These are phyloP conservation scores for Phenganax marumi DNA, from an alignment of 92 coral and sea anemone genomes.

Conservation along the genomic window DNA sequence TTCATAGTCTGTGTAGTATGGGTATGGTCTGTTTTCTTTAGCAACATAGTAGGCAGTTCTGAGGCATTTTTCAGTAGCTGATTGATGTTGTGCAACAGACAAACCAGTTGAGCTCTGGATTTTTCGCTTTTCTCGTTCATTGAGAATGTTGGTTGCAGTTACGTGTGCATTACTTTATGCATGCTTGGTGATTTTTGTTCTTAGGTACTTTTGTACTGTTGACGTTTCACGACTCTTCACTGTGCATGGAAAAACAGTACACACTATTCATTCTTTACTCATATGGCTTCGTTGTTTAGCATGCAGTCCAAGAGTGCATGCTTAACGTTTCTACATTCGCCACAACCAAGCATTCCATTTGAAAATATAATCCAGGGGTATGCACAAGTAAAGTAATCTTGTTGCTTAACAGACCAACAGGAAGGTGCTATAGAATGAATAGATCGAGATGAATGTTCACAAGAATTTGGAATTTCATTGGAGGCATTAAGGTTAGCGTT, in stretches of 20 bases:
- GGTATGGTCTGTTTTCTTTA: conserved; percentile 35
- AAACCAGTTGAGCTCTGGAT: conserved; percentile 30
- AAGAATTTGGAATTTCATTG: conserved; percentile 27
- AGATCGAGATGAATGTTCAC: conserved; percentile 14
- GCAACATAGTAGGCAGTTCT: conserved; percentile 30
- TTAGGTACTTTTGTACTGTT: conserved; percentile 27
- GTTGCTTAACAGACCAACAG: conserved; percentile 30
- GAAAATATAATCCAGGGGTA: conserved; percentile 28
- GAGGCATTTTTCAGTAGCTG: conserved; percentile 27
- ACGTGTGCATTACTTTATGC: conserved; percentile 27
- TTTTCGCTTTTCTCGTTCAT: conserved; percentile 23
- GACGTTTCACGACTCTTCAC: conserved; percentile 21
- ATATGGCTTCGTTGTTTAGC: conserved; percentile 32
- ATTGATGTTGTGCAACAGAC: conserved; percentile 38
- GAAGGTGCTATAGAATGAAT: conserved; percentile 1
- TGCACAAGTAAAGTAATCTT: conserved; percentile 24
- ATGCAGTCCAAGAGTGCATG: conserved; percentile 39
- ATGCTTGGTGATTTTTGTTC: conserved; percentile 25
- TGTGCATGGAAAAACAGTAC: conserved; percentile 31
- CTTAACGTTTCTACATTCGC: conserved; percentile 30
- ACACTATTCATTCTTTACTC: conserved; percentile 27
- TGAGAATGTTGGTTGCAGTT: conserved; percentile 31
- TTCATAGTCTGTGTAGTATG: conserved; percentile 19
- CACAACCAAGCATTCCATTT: conserved; percentile 19
- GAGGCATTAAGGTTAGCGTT: conserved; percentile 17